Conservation (phyloP, 2,113 vertebrate genomes). For the Cyprinodon variegatus region DNA sequence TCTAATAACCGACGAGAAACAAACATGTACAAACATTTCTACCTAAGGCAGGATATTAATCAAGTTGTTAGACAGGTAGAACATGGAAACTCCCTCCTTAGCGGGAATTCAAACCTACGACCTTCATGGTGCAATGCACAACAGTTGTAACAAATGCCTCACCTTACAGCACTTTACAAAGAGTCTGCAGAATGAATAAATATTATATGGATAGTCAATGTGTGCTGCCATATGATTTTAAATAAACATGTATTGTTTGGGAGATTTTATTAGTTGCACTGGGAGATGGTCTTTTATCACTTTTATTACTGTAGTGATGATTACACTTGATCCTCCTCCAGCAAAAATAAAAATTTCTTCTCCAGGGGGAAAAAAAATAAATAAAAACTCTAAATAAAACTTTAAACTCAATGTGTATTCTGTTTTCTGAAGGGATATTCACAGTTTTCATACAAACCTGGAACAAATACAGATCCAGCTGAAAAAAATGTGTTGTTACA, state of each 20-base stretch:
- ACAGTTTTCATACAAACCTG: conserved; percentile 17
- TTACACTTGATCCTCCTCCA: conserved; percentile 62
- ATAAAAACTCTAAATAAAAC: conserved; percentile 9
- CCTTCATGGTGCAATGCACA: background rate
- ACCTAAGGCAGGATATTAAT: too few species aligned
- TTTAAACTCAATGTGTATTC: conserved; percentile 1
- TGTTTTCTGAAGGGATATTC: conserved; percentile 16
- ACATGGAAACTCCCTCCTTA: background rate
- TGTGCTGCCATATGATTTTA: conserved; percentile 21
- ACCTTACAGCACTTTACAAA: background rate
- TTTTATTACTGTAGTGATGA: conserved; percentile 48
- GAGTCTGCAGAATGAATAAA: conserved; percentile 1
- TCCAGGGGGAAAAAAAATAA: conserved; percentile 17
- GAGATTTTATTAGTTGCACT: conserved; percentile 36
- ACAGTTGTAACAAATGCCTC: background rate
- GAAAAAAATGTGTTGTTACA: conserved; percentile 33
- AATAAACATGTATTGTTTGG: conserved; percentile 38
- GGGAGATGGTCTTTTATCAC: conserved; percentile 37
- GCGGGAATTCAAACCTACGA: background rate
- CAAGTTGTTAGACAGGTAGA: too few species aligned
- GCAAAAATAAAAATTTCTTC: conserved; percentile 25
- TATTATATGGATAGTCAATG: background rate
- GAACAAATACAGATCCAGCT: conserved; percentile 9
- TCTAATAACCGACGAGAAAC: too few species aligned
- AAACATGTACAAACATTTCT: too few species aligned